A percentile compares a stretch with the other conserved stretches of the same genome.
Conservation (phyloP, 1,140 invertebrate genomes). For the Platyura marginata region DNA sequence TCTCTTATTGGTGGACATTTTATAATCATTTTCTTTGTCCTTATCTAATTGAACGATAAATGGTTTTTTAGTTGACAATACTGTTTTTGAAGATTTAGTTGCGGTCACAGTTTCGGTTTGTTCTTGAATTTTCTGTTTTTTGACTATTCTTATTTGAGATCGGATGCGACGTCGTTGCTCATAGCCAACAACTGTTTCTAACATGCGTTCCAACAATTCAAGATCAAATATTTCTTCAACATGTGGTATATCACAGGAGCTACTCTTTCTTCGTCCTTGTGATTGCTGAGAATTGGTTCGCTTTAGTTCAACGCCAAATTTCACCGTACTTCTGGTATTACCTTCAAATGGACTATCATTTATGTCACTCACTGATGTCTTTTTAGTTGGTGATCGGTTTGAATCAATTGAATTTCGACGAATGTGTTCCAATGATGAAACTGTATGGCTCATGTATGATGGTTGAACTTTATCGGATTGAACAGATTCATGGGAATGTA, state of each 20-base stretch:
- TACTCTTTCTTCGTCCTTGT: slow-evolving; percentile 4
- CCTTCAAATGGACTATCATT: slow-evolving; percentile 10
- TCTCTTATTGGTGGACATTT: too few species aligned
- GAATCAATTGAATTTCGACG: slow-evolving; percentile 20
- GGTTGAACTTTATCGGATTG: too few species aligned
- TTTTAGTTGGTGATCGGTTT: slow-evolving; percentile 17
- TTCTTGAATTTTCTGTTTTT: slow-evolving; percentile 31
- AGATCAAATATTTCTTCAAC: slow-evolving; percentile 54
- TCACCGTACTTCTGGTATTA: slow-evolving; percentile 25
- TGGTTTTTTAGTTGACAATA: too few species aligned
- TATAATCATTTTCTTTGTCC: too few species aligned
- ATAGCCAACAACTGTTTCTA: slow-evolving; percentile 52
- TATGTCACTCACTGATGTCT: slow-evolving; percentile 16
- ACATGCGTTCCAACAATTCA: slow-evolving; percentile 42
- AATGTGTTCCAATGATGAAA: slow-evolving; percentile 20
- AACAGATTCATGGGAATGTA: too few species aligned
- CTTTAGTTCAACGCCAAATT: slow-evolving; percentile 41
- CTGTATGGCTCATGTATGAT: slow-evolving; percentile 24
- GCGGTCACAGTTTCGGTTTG: neutral
- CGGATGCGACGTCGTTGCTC: slow-evolving; percentile 53
- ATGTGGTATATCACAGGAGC: neutral
- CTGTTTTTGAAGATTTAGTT: neutral
- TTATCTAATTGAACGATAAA: too few species aligned
- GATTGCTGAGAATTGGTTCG: slow-evolving; percentile 18
- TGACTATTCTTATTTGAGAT: slow-evolving; percentile 48